Base-by-base conservation (phyloP, 2,113 vertebrate genomes). In the Maccullochella peelii region DNA sequence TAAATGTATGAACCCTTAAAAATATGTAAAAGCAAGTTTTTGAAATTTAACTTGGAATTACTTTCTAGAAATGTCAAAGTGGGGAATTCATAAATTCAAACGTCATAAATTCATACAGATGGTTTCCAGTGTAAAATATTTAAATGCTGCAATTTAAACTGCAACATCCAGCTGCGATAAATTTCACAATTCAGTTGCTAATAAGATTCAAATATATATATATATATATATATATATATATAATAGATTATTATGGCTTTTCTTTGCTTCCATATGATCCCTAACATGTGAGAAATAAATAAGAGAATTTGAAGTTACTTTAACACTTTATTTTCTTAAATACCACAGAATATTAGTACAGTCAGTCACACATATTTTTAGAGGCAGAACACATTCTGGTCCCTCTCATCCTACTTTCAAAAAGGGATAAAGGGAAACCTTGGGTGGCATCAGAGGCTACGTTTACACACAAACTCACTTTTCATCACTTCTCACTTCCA, bases 241-340 rank as follows among this genome's bases (percentile, higher is more conserved):
- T 42, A 44, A 44, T 44, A 44, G 2, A 47, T 47, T 2, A 67
- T 38, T 25, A 38, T 18, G 7, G 1, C 4, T 6, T 61, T 25
- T 63, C 50, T 73, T 21, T 25, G 14, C 23, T 47, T 38, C 12
- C 4, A 18, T 54, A 7, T 18, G 4, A 27, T 50, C 2, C 33
- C 12, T 38, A 23, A 77, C 40, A 30, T 36, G 25, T 65, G 23
- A 36, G 65, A 36, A 71, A 75, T 14, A 62, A 79, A 36, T 9
- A 68, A 5, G 30, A 86, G 38, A 81, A 59, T 20, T 14, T 54
- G 8, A 72, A 67, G 55, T 91, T 91, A 88, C 79, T 85, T 25
- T 86, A 94, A 94, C 89, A 94, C 91, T 94, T 95, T 95, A 95
- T 95, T 96, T 91, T 80, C 59, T 93, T 94, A 86, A 95, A 94